Evolutionary conservation across 2,113 vertebrate species (phyloP), one percentile per base, ranked within the genome.

Genomic region (Planiliza haematocheilus): DNA sequence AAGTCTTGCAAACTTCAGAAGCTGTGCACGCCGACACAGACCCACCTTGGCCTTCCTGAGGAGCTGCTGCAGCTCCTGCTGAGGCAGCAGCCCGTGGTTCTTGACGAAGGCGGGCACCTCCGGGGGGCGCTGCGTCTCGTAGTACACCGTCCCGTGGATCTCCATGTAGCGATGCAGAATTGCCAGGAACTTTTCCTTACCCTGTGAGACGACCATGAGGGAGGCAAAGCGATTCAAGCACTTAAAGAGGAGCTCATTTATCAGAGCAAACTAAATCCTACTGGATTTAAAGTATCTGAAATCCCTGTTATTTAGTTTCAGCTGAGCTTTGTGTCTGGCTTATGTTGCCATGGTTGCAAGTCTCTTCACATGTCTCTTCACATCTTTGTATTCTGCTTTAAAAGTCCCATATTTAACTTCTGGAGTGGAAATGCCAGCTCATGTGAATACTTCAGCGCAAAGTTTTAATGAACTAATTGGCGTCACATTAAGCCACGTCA

Each of bases 131-230:
- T 98, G 97, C 0, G 95, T 94, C 91, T 99, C 97, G 0, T 95
- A 99, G 81, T 98, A 99, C 80, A 99, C 98, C 0, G 98, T 99
- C 68, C 97, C 97, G 0, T 99, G 98, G 89, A 99, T 94, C 86
- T 99, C 98, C 97, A 99, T 98, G 93, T 99, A 94, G 67, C 94
- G 96, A 83, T 95, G 95, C 57, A 99, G 91, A 72, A 97, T 95
- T 74, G 91, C 66, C 68, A 99, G 91, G 82, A 97, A 95, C 74
- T 95, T 97, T 60, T 97, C 97, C 73, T 97, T 99, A 58, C 96
- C 96, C 98, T 99, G 16, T 16, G 39, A 67, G 16, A 68, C 11
- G 58, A 7, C 65, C 4, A 42, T 4, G 7, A 52, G 12, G 11
- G 1, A 53, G 17, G 5, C 13, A 59, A 51, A 4, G 66, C 8